Evolutionary conservation across 2,113 vertebrate genomes (phyloP).

Genomic region (Phaethon lepturus): DNA sequence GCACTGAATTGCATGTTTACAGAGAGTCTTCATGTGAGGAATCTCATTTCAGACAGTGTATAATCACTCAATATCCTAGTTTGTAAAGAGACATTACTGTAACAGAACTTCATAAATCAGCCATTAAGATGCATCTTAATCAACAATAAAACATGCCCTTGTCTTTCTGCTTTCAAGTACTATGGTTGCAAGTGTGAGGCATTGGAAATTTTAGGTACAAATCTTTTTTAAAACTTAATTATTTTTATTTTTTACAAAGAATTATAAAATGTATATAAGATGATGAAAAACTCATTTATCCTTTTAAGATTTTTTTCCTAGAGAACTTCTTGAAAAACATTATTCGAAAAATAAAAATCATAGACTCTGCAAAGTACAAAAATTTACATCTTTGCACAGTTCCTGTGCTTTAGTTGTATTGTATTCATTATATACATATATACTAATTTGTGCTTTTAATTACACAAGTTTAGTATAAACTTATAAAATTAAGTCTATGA

Average conservation of each 20-base stretch:
- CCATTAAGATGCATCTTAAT: background rate
- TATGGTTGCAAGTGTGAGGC: constrained; percentile 15
- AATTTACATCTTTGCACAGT: constrained; percentile 69
- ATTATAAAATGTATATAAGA: constrained; percentile 62
- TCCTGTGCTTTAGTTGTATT: constrained; percentile 55
- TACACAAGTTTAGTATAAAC: constrained; percentile 63
- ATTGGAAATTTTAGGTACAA: background rate
- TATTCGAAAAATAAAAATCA: constrained; percentile 73
- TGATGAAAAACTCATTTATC: constrained; percentile 56
- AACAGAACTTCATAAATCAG: background rate
- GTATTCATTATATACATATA: constrained; percentile 72
- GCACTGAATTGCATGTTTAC: background rate
- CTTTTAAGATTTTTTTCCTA: constrained; percentile 54
- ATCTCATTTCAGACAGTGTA: background rate
- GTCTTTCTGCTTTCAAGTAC: constrained; percentile 62
- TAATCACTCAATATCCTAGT: background rate
- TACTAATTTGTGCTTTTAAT: constrained; percentile 64
- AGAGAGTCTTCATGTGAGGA: background rate
- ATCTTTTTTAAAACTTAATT: background rate
- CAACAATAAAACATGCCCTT: background rate
- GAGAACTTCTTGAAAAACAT: constrained; percentile 60
- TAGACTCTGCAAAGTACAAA: constrained; percentile 71
- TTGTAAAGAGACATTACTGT: background rate
- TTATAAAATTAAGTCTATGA: constrained; percentile 68
- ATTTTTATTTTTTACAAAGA: constrained; percentile 57